Conservation (phyloP, 2,797 vertebrate species). For the Spheniscus humboldti region DNA sequence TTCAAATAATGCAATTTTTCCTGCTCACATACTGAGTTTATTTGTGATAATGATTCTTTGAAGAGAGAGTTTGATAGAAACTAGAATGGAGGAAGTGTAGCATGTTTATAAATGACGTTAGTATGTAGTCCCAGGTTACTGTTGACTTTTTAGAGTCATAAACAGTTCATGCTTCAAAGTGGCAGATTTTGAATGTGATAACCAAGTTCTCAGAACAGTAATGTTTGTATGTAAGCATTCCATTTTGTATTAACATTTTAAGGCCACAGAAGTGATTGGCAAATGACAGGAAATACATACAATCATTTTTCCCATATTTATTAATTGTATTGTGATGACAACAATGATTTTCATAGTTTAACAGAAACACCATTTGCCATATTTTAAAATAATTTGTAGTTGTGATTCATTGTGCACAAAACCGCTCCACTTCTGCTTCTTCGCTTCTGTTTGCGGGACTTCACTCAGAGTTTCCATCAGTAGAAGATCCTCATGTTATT, state of each 20-base stretch:
- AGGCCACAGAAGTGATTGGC: not conserved
- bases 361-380: not conserved
- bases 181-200: not conserved
- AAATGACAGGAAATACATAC: not conserved
- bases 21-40: not conserved
- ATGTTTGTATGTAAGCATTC: not conserved
- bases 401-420: not conserved
- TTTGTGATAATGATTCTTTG: not conserved
- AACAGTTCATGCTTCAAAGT: not conserved
- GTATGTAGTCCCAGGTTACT: not conserved
- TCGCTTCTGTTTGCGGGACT: not conserved
- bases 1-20: not conserved
- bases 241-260: not conserved
- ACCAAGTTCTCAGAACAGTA: not conserved
- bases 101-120: not conserved
- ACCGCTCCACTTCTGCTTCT: not conserved
- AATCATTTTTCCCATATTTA: not conserved
- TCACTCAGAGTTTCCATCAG: not conserved
- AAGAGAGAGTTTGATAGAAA: not conserved
- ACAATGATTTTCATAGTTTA: not conserved
- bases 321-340: not conserved
- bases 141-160: not conserved
- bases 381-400: not conserved
- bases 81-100: not conserved
- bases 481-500: not conserved